phyloP scores from a whole-genome alignment of 1,140 invertebrate species.

The Batillaria attramentaria region DNA sequence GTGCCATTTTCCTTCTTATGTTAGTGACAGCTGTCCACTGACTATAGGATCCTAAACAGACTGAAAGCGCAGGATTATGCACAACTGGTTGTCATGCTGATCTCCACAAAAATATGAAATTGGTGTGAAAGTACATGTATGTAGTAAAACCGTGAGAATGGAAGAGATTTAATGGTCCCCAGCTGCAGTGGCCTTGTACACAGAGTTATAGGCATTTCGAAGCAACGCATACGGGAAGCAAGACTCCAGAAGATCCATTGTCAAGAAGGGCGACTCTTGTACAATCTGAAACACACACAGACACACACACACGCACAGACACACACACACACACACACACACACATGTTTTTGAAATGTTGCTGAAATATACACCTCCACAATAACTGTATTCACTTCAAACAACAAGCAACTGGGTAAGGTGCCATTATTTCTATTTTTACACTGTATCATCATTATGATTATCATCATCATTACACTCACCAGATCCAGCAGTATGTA shows the following conservation, averaged over 20 bases:
- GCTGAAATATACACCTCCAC: too few species aligned
- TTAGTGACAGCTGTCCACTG: background rate
- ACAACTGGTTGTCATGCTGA: background rate
- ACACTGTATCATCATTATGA: too few species aligned
- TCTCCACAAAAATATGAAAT: background rate
- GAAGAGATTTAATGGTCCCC: conserved; percentile 30
- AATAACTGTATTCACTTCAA: too few species aligned
- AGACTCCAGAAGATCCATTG: conserved; percentile 97
- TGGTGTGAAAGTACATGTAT: too few species aligned
- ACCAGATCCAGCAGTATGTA: conserved; percentile 92
- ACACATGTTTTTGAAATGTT: too few species aligned
- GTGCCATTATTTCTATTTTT: too few species aligned
- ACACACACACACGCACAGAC: too few species aligned
- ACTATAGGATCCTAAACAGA: background rate
- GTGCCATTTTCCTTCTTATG: too few species aligned
- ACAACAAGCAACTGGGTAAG: too few species aligned
- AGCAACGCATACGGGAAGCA: conserved; percentile 98
- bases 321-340: too few species aligned
- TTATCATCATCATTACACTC: too few species aligned
- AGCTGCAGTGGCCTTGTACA: conserved; percentile 60
- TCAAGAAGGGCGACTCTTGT: conserved; percentile 96
- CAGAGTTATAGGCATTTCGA: conserved; percentile 89
- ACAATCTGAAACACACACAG: conserved; percentile 82
- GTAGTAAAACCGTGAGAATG: background rate
- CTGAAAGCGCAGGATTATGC: background rate